Evolutionary conservation across 2,797 vertebrate genomes (phyloP).

Genomic region (Monodelphis domestica): DNA sequence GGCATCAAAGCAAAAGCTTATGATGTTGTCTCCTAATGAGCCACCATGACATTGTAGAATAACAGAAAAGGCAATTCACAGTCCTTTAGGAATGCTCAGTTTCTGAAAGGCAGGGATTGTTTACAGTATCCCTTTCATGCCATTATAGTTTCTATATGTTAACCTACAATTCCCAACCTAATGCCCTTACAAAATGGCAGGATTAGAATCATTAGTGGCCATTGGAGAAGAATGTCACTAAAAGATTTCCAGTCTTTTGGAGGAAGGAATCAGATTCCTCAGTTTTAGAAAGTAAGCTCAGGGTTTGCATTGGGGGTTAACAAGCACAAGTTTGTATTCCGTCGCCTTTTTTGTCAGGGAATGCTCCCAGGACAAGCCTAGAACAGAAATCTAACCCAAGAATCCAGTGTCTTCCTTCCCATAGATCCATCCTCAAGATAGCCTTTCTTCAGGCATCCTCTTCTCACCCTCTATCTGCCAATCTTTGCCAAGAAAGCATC

Average conservation of each 20-base stretch:
- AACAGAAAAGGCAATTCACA: not conserved
- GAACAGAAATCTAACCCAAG: not conserved
- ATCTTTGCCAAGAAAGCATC: not conserved
- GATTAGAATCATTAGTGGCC: not conserved
- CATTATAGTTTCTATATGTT: not conserved
- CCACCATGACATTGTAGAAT: not conserved
- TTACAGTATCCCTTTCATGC: not conserved
- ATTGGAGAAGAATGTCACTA: not conserved
- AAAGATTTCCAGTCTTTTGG: not conserved
- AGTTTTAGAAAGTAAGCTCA: not conserved
- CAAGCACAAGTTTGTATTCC: not conserved
- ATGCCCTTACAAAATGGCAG: not conserved
- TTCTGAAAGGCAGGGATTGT: not conserved
- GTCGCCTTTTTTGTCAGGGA: not conserved
- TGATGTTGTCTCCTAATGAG: not conserved
- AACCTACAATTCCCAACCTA: not conserved
- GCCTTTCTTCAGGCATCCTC: not conserved
- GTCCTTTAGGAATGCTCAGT: not conserved
- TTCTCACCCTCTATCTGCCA: not conserved
- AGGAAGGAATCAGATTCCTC: not conserved
- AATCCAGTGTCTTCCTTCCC: not conserved
- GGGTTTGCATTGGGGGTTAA: not conserved
- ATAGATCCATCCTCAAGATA: not conserved
- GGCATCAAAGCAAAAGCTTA: not conserved
- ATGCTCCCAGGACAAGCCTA: not conserved